Conservation (phyloP, 2,797 vertebrate species). For the Dicrostonyx torquatus region DNA sequence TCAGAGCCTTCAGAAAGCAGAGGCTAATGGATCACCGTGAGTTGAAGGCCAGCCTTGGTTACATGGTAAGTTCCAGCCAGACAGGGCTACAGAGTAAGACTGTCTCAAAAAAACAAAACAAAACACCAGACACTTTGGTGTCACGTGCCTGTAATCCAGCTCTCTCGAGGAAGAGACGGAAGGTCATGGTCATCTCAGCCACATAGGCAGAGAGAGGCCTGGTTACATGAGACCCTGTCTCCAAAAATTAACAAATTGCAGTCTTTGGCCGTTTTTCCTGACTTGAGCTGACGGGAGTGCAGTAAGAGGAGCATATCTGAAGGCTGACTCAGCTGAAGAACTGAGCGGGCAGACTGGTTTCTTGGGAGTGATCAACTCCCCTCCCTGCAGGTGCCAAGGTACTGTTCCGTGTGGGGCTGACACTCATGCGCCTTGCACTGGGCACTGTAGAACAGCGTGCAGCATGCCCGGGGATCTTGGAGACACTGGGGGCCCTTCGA, state of each 20-base stretch:
- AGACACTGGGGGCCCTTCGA: conserved; percentile 92
- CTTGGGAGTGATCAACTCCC: neutral
- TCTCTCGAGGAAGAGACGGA: neutral
- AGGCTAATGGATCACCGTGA: neutral
- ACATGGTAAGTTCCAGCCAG: neutral
- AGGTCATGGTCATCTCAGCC: neutral
- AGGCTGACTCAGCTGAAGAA: neutral
- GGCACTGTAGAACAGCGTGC: conserved; percentile 89
- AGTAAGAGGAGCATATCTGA: neutral
- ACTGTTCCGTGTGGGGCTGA: conserved; percentile 91
- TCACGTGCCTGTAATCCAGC: neutral
- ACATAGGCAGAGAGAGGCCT: neutral
- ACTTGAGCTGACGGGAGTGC: neutral
- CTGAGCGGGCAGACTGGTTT: too few species aligned
- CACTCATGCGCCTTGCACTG: conserved; percentile 90
- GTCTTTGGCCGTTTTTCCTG: neutral
- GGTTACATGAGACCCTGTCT: neutral
- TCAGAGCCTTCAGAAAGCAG: neutral
- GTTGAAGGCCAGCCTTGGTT: neutral
- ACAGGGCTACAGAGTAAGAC: neutral
- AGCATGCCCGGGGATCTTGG: conserved; percentile 91
- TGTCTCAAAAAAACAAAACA: neutral
- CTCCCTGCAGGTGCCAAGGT: conserved; percentile 89
- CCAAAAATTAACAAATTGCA: neutral
- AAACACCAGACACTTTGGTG: neutral